These are phyloP conservation scores for Bos javanicus DNA, from an alignment of 2,113 vertebrate genomes.

Conservation along the genomic window DNA sequence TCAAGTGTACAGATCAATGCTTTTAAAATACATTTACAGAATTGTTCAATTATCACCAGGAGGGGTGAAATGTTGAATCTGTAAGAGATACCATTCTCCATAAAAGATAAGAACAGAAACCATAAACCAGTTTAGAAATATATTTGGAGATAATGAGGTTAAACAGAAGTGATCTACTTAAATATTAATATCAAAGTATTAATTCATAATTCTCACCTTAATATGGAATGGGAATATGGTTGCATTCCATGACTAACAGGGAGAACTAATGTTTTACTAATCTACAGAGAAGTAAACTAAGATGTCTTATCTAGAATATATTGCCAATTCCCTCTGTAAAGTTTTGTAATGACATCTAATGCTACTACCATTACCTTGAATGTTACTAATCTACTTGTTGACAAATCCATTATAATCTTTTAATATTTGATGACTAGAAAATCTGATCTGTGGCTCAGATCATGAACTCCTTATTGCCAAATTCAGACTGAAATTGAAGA, in stretches of 20 bases:
- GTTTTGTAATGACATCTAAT: neutral
- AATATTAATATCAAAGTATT: neutral
- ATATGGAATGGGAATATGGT: neutral
- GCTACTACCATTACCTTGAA: neutral
- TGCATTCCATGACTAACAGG: neutral
- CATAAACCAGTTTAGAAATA: neutral
- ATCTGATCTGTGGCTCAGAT: too few species aligned
- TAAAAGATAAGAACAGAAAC: neutral
- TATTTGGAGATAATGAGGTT: neutral
- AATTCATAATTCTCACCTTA: constrained; percentile 3
- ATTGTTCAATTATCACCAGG: neutral
- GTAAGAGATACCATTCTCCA: neutral
- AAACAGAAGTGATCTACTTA: neutral
- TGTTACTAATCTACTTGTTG: neutral
- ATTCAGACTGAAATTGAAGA: too few species aligned
- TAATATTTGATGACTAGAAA: neutral
- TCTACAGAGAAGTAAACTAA: neutral
- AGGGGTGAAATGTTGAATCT: neutral
- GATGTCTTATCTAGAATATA: neutral
- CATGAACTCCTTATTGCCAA: too few species aligned
- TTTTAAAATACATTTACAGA: neutral
- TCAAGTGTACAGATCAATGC: neutral
- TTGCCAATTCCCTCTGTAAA: neutral
- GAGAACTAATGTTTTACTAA: neutral
- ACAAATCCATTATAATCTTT: neutral